Evolutionary conservation across 1,140 invertebrate genomes (phyloP), one percentile per base, ranked within the genome.

Genomic region (Drosophila repletoides): DNA sequence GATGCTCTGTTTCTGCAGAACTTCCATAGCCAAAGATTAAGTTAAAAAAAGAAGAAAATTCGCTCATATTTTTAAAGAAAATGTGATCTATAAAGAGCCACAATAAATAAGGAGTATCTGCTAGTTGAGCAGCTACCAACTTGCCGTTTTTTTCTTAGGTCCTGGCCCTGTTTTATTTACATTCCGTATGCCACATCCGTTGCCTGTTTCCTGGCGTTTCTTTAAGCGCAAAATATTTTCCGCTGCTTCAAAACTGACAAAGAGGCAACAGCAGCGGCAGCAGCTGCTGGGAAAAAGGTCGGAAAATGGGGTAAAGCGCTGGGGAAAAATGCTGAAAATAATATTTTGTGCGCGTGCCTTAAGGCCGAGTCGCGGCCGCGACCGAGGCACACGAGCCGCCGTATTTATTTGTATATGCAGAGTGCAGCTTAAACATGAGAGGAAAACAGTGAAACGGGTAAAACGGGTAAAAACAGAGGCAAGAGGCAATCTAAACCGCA

Each of bases 211-310:
- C 81, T 64, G 74, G 5, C 71, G 71, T 61, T 79, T 68, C 80
- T 86, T 86, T 80, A 84, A 84, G 80, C 80, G 80, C 55, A 80
- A 84, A 84, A 84, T 86, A 65, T 86, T 80, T 84, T 87, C 72
- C 76, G 71, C 55, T 56, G 45, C 45, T 72, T 48, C n/a, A n/a
- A n/a, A 41, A 46, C 64, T 73, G 29, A 28, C 28, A 28, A 49
- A 49, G 22, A 12, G 34, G 46, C 33, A 52, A 61, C 5, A 45
- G 29, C 40, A n/a, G 19, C 53, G 14, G 15, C 24, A 19, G 28
- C 51, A 24, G 24, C 14, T 7, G 22, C 40, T 5, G 14, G 7
- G 19, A n/a, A n/a, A n/a, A n/a, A n/a, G n/a, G n/a, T n/a, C n/a
- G n/a, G n/a, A n/a, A n/a, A n/a, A n/a, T n/a, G n/a, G n/a, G n/a